Percentiles rank a stretch among this genome's conserved stretches.
Evolutionary conservation across 2,113 vertebrate species (phyloP).

Genomic region (Ellobius talpinus): DNA sequence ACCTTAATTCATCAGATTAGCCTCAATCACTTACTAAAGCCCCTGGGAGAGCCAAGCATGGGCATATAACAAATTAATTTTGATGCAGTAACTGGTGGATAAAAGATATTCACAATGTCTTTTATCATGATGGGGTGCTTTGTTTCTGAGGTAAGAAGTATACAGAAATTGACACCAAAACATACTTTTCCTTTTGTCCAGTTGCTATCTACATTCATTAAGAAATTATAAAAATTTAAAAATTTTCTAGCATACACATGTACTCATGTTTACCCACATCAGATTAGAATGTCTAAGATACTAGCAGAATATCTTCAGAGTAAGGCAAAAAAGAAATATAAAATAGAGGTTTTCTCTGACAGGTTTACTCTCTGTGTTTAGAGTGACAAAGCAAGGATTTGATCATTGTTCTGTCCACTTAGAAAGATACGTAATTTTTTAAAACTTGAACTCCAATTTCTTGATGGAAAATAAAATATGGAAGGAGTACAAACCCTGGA

Average conservation of each 20-base stretch:
- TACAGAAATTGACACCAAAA: neutral
- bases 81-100: neutral
- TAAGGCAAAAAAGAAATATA: neutral
- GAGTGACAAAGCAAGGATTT: neutral
- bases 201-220: neutral
- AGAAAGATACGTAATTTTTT: neutral
- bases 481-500: neutral
- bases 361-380: neutral
- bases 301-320: neutral
- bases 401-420: neutral
- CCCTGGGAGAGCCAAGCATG: neutral
- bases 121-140: accelerated
- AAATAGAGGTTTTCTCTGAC: neutral
- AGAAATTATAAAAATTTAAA: neutral
- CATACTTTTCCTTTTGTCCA: neutral
- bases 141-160: neutral
- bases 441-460: neutral
- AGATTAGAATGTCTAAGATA: neutral
- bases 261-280: neutral
- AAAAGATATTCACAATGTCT: neutral
- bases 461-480: neutral
- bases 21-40: slow-evolving; percentile 43
- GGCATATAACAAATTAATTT: slow-evolving; percentile 25
- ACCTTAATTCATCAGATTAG: slow-evolving; percentile 58
- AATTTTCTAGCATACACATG: neutral